Percentiles rank a stretch among this genome's conserved stretches.
These are phyloP conservation scores for Diplolepis rosae DNA, from an alignment of 2,888 invertebrate genomes.

Conservation along the genomic window DNA sequence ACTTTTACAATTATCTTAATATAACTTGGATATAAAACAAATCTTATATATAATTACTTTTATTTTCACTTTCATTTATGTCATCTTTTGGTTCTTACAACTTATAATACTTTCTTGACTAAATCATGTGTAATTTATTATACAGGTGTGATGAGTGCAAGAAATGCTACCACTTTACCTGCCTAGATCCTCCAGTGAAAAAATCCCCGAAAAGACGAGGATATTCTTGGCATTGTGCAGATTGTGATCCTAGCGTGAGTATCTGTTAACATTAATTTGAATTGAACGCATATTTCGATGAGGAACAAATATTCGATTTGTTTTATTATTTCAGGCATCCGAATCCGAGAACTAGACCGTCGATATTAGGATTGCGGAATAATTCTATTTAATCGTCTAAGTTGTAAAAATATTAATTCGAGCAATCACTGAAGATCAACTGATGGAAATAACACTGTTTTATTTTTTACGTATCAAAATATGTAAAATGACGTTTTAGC, in stretches of 20 bases:
- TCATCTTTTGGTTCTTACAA: neutral
- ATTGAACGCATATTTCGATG: neutral
- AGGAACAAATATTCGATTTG: slow-evolving; percentile 15
- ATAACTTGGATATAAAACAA: no score
- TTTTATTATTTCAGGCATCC: slow-evolving; percentile 68
- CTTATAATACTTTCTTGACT: neutral
- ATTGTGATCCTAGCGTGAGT: slow-evolving; percentile 93
- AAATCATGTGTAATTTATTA: slow-evolving; percentile 34
- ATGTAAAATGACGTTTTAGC: neutral
- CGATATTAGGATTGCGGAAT: slow-evolving; percentile 22
- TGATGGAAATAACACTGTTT: neutral
- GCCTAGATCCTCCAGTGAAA: slow-evolving; percentile 94
- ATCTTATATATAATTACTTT: no score
- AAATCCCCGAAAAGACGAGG: slow-evolving; percentile 95
- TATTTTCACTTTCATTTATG: neutral
- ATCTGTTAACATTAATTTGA: slow-evolving; percentile 34
- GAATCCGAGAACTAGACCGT: slow-evolving; percentile 65
- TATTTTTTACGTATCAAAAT: neutral
- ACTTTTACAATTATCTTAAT: no score
- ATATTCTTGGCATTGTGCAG: slow-evolving; percentile 96
- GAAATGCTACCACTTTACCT: slow-evolving; percentile 93
- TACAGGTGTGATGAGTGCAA: slow-evolving; percentile 92
- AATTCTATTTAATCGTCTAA: neutral
- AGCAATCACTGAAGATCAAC: neutral
- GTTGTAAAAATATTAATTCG: slow-evolving; percentile 5